phyloP scores from a whole-genome alignment of 2,888 invertebrate species.

The Eulithis testata region DNA sequence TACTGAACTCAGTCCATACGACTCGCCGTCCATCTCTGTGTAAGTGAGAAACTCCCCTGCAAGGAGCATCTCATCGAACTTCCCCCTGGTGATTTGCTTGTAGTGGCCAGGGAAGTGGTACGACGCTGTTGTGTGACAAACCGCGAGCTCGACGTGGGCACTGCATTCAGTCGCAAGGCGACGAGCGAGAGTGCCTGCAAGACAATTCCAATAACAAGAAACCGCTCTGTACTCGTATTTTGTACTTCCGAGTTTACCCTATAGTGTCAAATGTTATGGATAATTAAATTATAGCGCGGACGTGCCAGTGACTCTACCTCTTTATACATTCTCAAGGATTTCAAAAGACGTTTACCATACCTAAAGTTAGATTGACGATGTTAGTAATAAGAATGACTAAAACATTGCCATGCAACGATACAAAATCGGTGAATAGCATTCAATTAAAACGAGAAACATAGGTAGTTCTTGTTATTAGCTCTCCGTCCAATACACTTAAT shows the following conservation, averaged over 20 bases:
- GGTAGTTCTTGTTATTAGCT: slow-evolving; percentile 25
- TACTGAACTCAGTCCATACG: slow-evolving; percentile 72
- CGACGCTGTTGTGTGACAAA: slow-evolving; percentile 67
- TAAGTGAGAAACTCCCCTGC: slow-evolving; percentile 75
- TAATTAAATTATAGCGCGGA: no score
- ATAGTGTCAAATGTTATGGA: no score
- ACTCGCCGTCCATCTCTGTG: slow-evolving; percentile 70
- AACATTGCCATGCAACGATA: no score
- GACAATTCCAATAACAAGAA: not conserved
- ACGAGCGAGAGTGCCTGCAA: slow-evolving; percentile 57
- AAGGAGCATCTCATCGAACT: slow-evolving; percentile 74
- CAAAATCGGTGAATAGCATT: not conserved
- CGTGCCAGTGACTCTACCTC: no score
- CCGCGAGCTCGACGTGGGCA: slow-evolving; percentile 59
- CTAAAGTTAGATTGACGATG: no score
- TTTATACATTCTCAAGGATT: no score
- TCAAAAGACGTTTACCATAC: no score
- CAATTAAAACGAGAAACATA: slow-evolving; percentile 17
- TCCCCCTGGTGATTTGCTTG: slow-evolving; percentile 55
- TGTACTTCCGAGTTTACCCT: no score
- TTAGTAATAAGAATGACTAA: no score
- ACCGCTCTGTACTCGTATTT: no score
- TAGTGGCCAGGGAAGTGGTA: slow-evolving; percentile 60
- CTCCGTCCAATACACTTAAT: slow-evolving; percentile 30
- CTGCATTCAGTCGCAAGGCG: slow-evolving; percentile 63